A percentile compares a stretch with the other conserved stretches of the same genome.
Conservation (phyloP, 2,888 invertebrate species). For the Dendrolimus houi region DNA sequence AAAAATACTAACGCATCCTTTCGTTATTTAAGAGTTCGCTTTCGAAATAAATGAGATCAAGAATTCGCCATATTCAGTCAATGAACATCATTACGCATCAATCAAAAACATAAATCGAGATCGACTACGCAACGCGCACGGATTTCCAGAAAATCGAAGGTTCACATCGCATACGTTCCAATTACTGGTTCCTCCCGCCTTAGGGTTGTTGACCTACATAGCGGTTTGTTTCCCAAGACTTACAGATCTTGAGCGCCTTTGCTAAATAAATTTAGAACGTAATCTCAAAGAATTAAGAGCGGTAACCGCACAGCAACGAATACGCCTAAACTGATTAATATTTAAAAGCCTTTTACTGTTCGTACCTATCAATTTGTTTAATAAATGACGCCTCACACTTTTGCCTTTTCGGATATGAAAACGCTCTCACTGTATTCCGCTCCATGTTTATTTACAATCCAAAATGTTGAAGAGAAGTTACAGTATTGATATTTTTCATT, state of each 20-base stretch:
- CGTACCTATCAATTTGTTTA: conserved; percentile 36
- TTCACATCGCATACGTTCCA: conserved; percentile 31
- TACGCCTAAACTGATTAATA: conserved; percentile 26
- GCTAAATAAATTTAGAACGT: conserved; percentile 25
- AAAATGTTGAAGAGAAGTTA: too few species aligned
- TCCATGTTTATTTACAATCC: too few species aligned
- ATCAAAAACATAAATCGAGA: conserved; percentile 1
- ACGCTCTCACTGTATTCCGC: too few species aligned
- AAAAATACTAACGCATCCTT: too few species aligned
- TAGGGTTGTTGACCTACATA: conserved; percentile 43
- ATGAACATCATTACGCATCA: background rate
- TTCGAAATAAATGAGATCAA: background rate
- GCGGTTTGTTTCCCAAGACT: conserved; percentile 18
- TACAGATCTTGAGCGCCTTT: conserved; percentile 22
- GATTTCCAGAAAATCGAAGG: conserved; percentile 29
- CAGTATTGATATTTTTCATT: too few species aligned
- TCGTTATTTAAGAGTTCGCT: too few species aligned
- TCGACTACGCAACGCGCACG: conserved; percentile 2
- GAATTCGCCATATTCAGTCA: background rate
- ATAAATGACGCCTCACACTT: conserved; percentile 24
- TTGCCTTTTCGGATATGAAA: background rate
- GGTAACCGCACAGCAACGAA: conserved; percentile 15
- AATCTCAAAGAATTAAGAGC: conserved; percentile 22
- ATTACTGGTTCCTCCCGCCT: conserved; percentile 31
- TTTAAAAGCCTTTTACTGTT: conserved; percentile 32